Evolutionary conservation across 1,140 invertebrate species (phyloP), one percentile per base, ranked within the genome.

Genomic region (Lordiphosa clarofinis): DNA sequence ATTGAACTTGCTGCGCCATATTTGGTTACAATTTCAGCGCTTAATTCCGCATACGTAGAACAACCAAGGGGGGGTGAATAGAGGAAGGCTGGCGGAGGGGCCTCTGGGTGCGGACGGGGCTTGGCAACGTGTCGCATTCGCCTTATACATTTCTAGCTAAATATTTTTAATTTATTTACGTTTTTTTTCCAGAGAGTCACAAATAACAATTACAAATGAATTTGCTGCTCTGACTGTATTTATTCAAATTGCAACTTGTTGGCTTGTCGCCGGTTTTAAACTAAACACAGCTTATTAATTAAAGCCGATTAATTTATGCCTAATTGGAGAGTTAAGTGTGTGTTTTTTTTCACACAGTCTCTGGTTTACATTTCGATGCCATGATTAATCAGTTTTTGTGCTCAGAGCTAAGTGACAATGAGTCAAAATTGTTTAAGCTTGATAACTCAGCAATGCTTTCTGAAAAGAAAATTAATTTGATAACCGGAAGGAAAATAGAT

Each of bases 1-100:
- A 84, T 84, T 84, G 78, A 84, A 84, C 78, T 84, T 84, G 78
- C 81, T 84, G 73, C 81, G 78, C 78, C 78, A 84, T 84, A 84
- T 84, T 84, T 66, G 78, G 78, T 84, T 84, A 84, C 78, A 73
- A 84, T 78, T 84, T 73, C 67, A 81, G 69, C 53, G 78, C 65
- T 84, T 84, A 84, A 84, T 84, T 84, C 78, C 78, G 78, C 78
- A 84, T 84, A 67, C 61, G 73, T 84, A 53, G 58, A 52, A 43
- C 59, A 43, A 50, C 24, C 47, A n/a, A 61, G 38, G 28, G 37
- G 7, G 12, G 35, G 33, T 2, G 12, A 2, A 24, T 24, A 8
- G 12, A 40, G 8, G 46, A 4, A 10, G 38, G 8, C 19, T 19
- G 19, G 2, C 2, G 19, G 3, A 4, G 11, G 39, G 31, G 21